Evolutionary conservation across 30 jellyfish, hydroid and myxozoan genomes (phyloP).

Genomic region (Aurelia sp.): DNA sequence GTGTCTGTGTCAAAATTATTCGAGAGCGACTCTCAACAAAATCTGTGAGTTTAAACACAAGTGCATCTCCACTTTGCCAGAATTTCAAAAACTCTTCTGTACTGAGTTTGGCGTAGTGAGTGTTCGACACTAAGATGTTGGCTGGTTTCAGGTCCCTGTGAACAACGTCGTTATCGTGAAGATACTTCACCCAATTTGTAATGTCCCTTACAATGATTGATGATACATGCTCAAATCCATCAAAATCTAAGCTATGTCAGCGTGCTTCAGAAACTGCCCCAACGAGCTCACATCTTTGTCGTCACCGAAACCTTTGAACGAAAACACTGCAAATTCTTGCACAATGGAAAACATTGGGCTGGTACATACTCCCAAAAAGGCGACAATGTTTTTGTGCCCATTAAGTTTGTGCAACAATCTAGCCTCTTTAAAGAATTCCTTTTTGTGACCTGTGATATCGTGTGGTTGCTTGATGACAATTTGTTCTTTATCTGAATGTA

Average conservation of each 20-base stretch:
- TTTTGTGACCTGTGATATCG: too few relatives aligned
- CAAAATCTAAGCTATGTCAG: background rate
- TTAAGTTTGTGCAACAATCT: conserved; percentile 4
- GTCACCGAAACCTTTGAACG: conserved; percentile 1
- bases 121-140: background rate
- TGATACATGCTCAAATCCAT: background rate
- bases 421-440: too few relatives aligned
- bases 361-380: background rate
- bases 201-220: background rate
- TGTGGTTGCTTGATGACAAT: too few relatives aligned
- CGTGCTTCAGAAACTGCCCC: background rate
- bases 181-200: background rate
- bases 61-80: background rate
- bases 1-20: background rate
- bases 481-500: too few relatives aligned
- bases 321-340: background rate
- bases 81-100: background rate
- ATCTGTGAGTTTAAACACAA: background rate
- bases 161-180: background rate
- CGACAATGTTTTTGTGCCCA: too few relatives aligned
- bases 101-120: too few relatives aligned
- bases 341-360: background rate
- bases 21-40: background rate
- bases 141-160: background rate
- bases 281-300: background rate